phyloP scores from a whole-genome alignment of 2,797 vertebrate species.

The Lagorchestes hirsutus region DNA sequence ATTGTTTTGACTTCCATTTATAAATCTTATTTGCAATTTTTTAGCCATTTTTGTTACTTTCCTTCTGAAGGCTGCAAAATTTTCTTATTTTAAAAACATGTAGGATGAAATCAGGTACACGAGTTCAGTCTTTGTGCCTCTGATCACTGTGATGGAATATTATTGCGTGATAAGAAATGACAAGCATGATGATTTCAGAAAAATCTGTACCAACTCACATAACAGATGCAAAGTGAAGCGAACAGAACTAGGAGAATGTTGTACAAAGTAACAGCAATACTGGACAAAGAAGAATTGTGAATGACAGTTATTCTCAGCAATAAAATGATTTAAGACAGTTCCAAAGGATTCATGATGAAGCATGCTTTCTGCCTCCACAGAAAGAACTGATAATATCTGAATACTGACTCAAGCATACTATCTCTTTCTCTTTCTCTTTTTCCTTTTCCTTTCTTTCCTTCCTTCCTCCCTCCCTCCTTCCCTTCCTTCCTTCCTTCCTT shows the following conservation, averaged over 20 bases:
- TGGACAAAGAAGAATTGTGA: background rate
- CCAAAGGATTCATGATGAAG: background rate
- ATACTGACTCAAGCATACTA: background rate
- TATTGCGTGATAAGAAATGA: background rate
- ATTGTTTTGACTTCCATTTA: slow-evolving; percentile 26
- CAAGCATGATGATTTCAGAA: background rate
- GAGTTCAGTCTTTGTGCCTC: background rate
- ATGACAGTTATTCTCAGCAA: background rate
- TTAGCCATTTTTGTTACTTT: slow-evolving; percentile 13
- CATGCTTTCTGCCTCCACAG: background rate
- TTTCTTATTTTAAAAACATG: background rate
- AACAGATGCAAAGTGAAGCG: background rate
- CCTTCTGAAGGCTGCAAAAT: slow-evolving; percentile 22
- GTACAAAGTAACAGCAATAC: background rate
- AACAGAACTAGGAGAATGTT: background rate
- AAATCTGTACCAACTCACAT: background rate
- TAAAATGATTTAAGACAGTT: background rate
- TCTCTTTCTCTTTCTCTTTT: too few species aligned
- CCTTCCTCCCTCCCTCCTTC: rapidly evolving
- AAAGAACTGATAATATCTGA: background rate
- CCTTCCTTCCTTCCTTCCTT: background rate
- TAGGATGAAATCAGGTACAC: background rate
- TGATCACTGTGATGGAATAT: background rate
- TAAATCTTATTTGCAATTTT: background rate
- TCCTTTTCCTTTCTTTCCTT: rapidly evolving